phyloP scores from a whole-genome alignment of 2,888 invertebrate genomes.

The Parascotia fuliginaria region DNA sequence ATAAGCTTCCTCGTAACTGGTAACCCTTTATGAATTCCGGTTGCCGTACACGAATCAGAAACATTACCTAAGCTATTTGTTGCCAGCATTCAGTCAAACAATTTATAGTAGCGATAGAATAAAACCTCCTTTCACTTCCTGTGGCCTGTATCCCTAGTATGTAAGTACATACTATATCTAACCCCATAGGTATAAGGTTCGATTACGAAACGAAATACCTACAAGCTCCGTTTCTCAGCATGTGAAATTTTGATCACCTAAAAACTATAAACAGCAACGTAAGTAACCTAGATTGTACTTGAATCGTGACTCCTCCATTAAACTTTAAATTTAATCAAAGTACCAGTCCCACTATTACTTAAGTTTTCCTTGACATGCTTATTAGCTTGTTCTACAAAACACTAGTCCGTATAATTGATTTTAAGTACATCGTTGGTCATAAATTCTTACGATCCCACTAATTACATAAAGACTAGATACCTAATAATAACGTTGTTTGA shows the following conservation, averaged over 20 bases:
- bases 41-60: conserved; percentile 27
- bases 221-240: no score
- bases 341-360: conserved; percentile 7
- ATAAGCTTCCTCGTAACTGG: not conserved
- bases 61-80: conserved; percentile 10
- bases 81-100: conserved; percentile 9
- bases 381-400: conserved; percentile 5
- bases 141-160: no score
- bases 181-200: no score
- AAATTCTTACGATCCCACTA: conserved; percentile 1
- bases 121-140: conserved; percentile 30
- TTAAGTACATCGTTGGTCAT: not conserved
- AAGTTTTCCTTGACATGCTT: conserved; percentile 18
- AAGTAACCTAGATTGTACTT: not conserved
- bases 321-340: conserved; percentile 12
- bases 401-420: not conserved
- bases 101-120: conserved; percentile 19
- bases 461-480: not conserved
- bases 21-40: conserved; percentile 14
- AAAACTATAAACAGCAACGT: no score
- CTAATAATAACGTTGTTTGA: not conserved
- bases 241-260: no score
- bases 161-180: no score
- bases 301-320: conserved; percentile 20
- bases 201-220: no score